phyloP scores from a whole-genome alignment of 2,888 invertebrate genomes.

The Neoascia interrupta region DNA sequence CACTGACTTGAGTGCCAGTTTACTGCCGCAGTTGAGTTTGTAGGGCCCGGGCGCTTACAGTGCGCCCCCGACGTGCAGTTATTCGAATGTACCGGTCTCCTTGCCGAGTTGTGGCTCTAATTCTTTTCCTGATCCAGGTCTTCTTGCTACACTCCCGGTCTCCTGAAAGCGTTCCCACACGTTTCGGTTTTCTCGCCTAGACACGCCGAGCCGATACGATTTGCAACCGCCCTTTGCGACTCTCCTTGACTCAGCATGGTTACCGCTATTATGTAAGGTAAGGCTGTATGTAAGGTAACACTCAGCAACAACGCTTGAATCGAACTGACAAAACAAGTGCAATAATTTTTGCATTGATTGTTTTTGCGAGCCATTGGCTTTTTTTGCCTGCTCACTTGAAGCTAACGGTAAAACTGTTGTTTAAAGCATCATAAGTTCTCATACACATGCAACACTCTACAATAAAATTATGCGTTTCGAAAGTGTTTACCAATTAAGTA shows the following conservation, averaged over 20 bases:
- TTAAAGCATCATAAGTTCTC: no score
- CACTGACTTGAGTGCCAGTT: conserved; percentile 7
- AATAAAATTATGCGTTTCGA: no score
- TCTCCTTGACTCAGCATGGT: background rate
- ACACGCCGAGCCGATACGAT: background rate
- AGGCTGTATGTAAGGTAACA: background rate
- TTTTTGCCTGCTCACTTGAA: background rate
- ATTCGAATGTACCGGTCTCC: conserved; percentile 2
- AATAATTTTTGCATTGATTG: background rate
- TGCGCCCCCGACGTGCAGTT: background rate
- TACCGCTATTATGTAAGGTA: background rate
- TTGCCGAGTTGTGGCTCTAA: conserved; percentile 3
- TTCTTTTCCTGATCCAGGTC: background rate
- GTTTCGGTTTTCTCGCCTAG: conserved; percentile 1
- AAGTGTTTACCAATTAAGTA: no score
- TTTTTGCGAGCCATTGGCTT: background rate
- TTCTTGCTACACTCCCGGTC: background rate
- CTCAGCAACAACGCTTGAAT: background rate
- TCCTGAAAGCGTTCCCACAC: background rate
- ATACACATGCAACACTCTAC: no score
- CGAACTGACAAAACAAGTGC: background rate
- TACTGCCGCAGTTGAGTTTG: conserved; percentile 13
- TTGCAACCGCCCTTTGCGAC: background rate
- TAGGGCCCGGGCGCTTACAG: background rate
- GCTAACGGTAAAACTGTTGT: background rate